A percentile compares a stretch with the other conserved stretches of the same genome.
phyloP scores from a whole-genome alignment of 2,888 invertebrate genomes.

The Prosapia bicincta region DNA sequence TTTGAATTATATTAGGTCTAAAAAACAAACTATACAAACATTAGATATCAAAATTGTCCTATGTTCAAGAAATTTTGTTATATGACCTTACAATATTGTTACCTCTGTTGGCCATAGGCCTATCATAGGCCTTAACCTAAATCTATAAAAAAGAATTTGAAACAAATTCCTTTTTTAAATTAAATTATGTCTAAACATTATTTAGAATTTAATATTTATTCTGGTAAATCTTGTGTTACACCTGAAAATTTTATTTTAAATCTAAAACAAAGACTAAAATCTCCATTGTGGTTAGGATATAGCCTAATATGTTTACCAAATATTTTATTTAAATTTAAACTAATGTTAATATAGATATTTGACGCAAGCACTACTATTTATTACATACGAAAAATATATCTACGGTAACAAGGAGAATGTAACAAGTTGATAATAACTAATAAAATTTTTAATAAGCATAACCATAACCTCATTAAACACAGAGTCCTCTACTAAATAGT shows the following conservation, averaged over 20 bases:
- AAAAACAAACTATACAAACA: no score
- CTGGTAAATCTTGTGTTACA: not conserved
- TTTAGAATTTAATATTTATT: no score
- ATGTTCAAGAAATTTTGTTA: no score
- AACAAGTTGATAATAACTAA: no score
- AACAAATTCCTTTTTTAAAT: no score
- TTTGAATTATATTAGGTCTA: no score
- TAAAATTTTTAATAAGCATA: constrained; percentile 14
- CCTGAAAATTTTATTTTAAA: not conserved
- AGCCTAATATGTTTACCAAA: not conserved
- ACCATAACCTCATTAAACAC: constrained; percentile 31
- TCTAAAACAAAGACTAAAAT: not conserved
- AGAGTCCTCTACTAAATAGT: constrained; percentile 20
- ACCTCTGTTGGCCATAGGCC: not conserved
- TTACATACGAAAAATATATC: no score
- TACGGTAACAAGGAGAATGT: no score
- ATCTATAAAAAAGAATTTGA: not conserved
- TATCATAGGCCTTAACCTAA: not conserved
- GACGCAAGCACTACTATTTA: not conserved
- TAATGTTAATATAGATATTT: not conserved
- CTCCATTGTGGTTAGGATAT: constrained; percentile 25
- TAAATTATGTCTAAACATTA: no score
- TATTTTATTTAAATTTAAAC: not conserved
- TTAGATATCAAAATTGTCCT: no score
- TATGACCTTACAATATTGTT: not conserved